These are phyloP conservation scores for Datnioides undecimradiatus DNA, from an alignment of 2,113 vertebrate species.

Conservation along the genomic window DNA sequence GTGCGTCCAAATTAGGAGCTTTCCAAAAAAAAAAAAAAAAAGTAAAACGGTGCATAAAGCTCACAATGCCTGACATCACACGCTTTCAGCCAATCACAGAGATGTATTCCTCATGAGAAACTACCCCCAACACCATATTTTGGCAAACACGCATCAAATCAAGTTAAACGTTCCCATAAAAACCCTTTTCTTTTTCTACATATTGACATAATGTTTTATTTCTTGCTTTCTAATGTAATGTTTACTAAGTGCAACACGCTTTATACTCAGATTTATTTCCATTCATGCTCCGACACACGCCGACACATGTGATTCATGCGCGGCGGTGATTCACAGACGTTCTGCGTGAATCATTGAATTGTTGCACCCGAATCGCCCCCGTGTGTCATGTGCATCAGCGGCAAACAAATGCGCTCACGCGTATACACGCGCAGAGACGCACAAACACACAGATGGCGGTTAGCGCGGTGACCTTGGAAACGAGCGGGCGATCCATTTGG, in stretches of 20 bases:
- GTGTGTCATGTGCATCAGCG: background rate
- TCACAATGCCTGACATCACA: no score
- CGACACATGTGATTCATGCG: background rate
- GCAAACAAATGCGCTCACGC: slow-evolving; percentile 28
- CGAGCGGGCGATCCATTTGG: slow-evolving; percentile 62
- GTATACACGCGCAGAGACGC: slow-evolving; percentile 7
- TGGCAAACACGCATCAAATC: no score
- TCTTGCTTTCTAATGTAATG: background rate
- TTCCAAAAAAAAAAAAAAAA: background rate
- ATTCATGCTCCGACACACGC: background rate
- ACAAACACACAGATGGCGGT: slow-evolving; percentile 50
- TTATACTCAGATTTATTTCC: background rate
- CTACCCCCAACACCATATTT: no score
- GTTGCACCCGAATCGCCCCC: background rate
- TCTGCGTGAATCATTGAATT: background rate
- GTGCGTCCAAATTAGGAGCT: background rate
- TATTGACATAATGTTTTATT: background rate
- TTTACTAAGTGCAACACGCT: background rate
- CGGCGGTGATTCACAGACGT: slow-evolving; percentile 13
- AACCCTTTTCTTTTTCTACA: no score
- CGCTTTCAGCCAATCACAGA: background rate
- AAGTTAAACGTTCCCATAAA: no score
- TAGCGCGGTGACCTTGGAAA: slow-evolving; percentile 74
- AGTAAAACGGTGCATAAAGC: background rate
- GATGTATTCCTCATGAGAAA: background rate